These are phyloP conservation scores for Aleadryas rufinucha DNA, from an alignment of 2,113 vertebrate genomes.

Conservation along the genomic window DNA sequence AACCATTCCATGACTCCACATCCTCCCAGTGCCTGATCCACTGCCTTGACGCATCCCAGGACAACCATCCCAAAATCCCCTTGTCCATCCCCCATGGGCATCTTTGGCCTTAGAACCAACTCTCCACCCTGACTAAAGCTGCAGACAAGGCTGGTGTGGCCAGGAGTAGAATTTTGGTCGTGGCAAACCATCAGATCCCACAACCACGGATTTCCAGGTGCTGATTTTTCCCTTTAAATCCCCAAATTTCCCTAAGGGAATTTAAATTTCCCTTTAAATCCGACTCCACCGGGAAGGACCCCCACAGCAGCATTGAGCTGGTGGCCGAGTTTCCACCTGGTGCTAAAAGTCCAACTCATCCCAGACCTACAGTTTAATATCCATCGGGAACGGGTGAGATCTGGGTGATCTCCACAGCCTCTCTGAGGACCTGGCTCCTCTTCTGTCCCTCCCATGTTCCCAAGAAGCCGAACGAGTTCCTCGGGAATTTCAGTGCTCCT, in stretches of 20 bases:
- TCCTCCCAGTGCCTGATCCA: neutral
- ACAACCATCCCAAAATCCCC: neutral
- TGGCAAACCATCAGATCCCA: neutral
- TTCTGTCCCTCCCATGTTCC: neutral
- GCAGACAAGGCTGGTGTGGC: neutral
- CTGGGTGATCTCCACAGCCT: neutral
- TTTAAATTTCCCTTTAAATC: neutral
- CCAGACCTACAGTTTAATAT: neutral
- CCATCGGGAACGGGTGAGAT: neutral
- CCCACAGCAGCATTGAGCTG: neutral
- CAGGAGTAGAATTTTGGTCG: neutral
- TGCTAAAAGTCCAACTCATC: neutral
- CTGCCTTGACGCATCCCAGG: neutral
- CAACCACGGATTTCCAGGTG: rapidly evolving
- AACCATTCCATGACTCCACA: neutral
- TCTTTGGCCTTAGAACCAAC: neutral
- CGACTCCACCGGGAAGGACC: rapidly evolving
- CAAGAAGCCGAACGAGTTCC: neutral
- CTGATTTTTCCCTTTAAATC: neutral
- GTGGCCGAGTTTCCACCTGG: neutral
- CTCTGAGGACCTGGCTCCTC: neutral
- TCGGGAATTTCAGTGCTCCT: neutral
- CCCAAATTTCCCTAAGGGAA: rapidly evolving
- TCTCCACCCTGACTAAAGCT: too few relatives aligned
- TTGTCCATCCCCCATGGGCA: neutral